Base-by-base conservation (phyloP, 2,888 invertebrate genomes). In the Agrilus biguttatus region DNA sequence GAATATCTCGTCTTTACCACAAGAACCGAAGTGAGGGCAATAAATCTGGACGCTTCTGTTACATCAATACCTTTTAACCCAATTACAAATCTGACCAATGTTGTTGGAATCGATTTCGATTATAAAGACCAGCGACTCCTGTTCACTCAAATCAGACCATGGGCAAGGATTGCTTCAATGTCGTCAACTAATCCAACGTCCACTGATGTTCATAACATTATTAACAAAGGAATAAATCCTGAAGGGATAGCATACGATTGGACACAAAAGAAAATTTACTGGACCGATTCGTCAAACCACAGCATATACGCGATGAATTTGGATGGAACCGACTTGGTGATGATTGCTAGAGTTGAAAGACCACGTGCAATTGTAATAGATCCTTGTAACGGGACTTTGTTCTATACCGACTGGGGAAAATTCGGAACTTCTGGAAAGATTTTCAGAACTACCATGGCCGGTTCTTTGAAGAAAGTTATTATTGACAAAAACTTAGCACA, bases 211-310 rank as follows among this genome's bases (percentile, higher is more conserved):
- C 77, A 76, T 37, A 79, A 77, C 43, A 77, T 89, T 2, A 74
- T 87, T 32, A 79, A 67, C 52, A 80, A 80, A 58, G 84, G 86
- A 17, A 88, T 91, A 42, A 91, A 90, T 65, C 91, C 92, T 0
- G 91, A 92, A 63, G 91, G 92, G 5, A 85, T 93, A 48, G 89
- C 92, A 0, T 92, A 93, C 60, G 97, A 98, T 60, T 98, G 97
- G 97, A 90, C 96, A 0, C 91, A 91, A 53, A 87, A 88, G 61
- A 96, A 95, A 63, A 79, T 98, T 33, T 97, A 96, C 64, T 98
- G 95, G 93, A 92, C 96, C 0, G 97, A 97, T 58, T 90, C 91
- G 23, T 84, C 87, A 0, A 92, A 93, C 54, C 90, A 89, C 55
- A 88, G 89, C 10, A 92, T 95, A 43, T 93, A 92, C 57, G 87